These are phyloP conservation scores for Pseudorectes ferrugineus DNA, from an alignment of 2,113 vertebrate species.

Conservation along the genomic window DNA sequence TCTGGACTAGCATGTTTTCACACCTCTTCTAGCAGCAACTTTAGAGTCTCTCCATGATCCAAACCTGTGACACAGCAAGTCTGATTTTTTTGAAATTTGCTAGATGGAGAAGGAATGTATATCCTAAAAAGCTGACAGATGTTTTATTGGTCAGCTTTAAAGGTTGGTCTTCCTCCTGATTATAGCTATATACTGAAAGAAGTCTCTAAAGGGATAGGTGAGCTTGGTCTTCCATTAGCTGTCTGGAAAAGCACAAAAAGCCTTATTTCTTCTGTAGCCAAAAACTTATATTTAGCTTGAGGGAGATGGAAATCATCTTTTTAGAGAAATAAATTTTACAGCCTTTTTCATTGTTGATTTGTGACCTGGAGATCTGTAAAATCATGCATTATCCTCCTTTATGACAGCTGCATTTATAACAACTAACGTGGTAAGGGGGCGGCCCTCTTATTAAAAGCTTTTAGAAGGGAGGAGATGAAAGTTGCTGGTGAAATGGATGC, in stretches of 20 bases:
- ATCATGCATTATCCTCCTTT: background rate
- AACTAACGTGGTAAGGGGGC: background rate
- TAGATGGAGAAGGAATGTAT: background rate
- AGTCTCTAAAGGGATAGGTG: background rate
- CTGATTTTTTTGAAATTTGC: background rate
- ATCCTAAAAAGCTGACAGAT: background rate
- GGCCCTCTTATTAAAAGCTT: background rate
- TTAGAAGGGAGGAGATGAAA: background rate
- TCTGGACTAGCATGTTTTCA: background rate
- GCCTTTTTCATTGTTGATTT: background rate
- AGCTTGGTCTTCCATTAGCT: background rate
- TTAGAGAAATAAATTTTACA: background rate
- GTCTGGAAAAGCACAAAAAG: background rate
- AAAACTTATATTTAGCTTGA: background rate
- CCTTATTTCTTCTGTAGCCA: background rate
- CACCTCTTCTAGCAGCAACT: background rate
- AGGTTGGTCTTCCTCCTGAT: background rate
- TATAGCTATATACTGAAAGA: background rate
- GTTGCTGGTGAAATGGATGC: background rate
- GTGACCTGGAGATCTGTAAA: background rate
- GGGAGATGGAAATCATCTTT: background rate
- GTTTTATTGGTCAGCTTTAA: background rate
- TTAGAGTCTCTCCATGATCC: background rate
- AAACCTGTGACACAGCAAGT: background rate
- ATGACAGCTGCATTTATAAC: background rate